Conservation (phyloP, 2,888 invertebrate species). For the Germaria angustata region DNA sequence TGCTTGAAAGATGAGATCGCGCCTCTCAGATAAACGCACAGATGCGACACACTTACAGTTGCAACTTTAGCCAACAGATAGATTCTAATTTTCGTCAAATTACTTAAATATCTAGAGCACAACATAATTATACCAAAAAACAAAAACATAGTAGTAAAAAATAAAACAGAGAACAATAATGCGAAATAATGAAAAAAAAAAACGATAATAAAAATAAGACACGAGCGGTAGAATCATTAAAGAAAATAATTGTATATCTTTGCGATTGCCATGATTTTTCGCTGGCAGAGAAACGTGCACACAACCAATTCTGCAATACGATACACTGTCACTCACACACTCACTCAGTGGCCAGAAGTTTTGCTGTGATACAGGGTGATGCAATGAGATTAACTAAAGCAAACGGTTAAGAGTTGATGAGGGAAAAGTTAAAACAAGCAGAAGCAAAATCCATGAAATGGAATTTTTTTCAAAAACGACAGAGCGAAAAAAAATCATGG, state of each 20-base stretch:
- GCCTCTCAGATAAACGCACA: slow-evolving; percentile 48
- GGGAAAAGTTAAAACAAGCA: background rate
- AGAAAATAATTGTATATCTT: slow-evolving; percentile 60
- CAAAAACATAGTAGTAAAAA: background rate
- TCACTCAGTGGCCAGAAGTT: background rate
- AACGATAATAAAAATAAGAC: background rate
- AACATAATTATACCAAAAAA: slow-evolving; percentile 60
- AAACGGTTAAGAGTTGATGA: background rate
- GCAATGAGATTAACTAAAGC: background rate
- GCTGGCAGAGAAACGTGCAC: slow-evolving; percentile 46
- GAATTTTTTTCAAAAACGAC: too few species aligned
- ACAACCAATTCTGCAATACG: slow-evolving; percentile 36
- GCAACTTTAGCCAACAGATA: slow-evolving; percentile 8
- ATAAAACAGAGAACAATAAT: slow-evolving; percentile 13
- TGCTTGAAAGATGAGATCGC: background rate
- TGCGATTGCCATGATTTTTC: slow-evolving; percentile 58
- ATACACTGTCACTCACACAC: background rate
- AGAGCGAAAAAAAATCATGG: too few species aligned
- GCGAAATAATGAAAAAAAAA: background rate
- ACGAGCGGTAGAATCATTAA: slow-evolving; percentile 53
- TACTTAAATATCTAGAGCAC: slow-evolving; percentile 65
- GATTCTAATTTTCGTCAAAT: slow-evolving; percentile 60
- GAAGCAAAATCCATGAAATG: too few species aligned
- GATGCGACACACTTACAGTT: background rate
- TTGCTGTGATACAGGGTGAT: slow-evolving; percentile 32